Evolutionary conservation across 2,888 invertebrate genomes (phyloP).

Genomic region (Polia nebulosa): DNA sequence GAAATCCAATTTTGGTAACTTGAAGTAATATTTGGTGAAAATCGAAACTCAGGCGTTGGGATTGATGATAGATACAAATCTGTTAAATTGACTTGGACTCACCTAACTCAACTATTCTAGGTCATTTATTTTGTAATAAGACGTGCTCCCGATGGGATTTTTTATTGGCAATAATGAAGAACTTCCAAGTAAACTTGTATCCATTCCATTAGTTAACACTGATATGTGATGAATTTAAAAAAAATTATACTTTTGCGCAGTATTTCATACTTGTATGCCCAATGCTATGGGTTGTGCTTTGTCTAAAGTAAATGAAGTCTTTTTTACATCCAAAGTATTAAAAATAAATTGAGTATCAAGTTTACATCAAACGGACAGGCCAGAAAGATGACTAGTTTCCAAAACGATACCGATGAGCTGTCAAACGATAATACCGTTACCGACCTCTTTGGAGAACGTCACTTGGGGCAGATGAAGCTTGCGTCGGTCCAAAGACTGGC

Average conservation of each 20-base stretch:
- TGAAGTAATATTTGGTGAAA: slow-evolving; percentile 13
- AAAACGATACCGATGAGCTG: slow-evolving; percentile 54
- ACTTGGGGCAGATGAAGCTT: slow-evolving; percentile 95
- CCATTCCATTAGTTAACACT: not conserved
- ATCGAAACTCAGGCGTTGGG: not conserved
- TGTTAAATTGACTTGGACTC: slow-evolving; percentile 9
- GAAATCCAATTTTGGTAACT: slow-evolving; percentile 39
- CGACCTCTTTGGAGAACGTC: slow-evolving; percentile 97
- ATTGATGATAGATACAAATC: slow-evolving; percentile 19
- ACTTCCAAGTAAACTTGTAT: not conserved
- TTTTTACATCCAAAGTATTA: not conserved
- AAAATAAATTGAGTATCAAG: slow-evolving; percentile 6
- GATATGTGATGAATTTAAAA: not conserved
- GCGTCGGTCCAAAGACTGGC: slow-evolving; percentile 91
- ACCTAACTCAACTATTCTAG: slow-evolving; percentile 1
- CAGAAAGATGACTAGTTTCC: slow-evolving; percentile 73
- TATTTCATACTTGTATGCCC: too few relatives aligned
- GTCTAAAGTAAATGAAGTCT: not conserved
- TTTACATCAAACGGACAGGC: slow-evolving; percentile 36
- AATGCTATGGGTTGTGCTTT: not conserved
- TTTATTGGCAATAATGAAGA: not conserved
- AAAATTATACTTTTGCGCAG: too few relatives aligned
- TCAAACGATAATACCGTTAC: slow-evolving; percentile 96
- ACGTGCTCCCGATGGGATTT: not conserved
- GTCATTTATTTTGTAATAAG: not conserved